Base-by-base conservation (phyloP, 2,113 vertebrate species). In the Nansenia antarctica region DNA sequence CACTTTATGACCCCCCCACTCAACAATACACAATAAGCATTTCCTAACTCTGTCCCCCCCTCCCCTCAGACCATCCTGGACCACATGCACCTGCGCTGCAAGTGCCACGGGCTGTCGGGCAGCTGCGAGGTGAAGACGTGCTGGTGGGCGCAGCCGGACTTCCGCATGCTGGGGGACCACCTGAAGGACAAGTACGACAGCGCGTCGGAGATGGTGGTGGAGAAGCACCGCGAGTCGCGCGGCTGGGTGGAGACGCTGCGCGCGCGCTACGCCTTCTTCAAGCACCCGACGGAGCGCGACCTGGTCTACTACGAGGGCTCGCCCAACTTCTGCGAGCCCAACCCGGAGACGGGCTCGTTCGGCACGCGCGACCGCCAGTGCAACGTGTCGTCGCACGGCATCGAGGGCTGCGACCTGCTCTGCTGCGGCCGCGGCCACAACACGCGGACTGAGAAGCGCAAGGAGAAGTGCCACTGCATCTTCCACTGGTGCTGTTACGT, bases 401-500 rank as follows among this genome's bases (percentile, higher is more conserved):
- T 99, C 8, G 98, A 99, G 0, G 98, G 98, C 87, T 99, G 98
- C 0, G 98, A 99, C 89, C 92, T 99, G 64, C 93, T 99, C 31
- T 99, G 98, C 92, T 99, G 98, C 15, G 98, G 98, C 1, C 94
- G 98, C 0, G 97, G 97, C 62, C 97, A 98, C 93, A 99, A 98
- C 92, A 99, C 98, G 54, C 90, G 98, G 89, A 99, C 98, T 86
- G 98, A 99, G 92, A 96, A 95, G 22, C 94, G 98, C 75, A 98
- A 98, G 65, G 98, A 99, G 91, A 99, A 99, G 49, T 99, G 98
- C 62, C 97, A 98, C 91, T 99, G 98, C 89, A 95, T 98, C 91
- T 99, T 99, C 92, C 98, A 99, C 92, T 99, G 98, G 98, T 99
- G 98, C 92, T 99, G 98, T 90, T 99, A 99, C 0, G 98, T 99